Evolutionary conservation across 1,140 invertebrate genomes (phyloP).

Genomic region (Anastrepha obliqua): DNA sequence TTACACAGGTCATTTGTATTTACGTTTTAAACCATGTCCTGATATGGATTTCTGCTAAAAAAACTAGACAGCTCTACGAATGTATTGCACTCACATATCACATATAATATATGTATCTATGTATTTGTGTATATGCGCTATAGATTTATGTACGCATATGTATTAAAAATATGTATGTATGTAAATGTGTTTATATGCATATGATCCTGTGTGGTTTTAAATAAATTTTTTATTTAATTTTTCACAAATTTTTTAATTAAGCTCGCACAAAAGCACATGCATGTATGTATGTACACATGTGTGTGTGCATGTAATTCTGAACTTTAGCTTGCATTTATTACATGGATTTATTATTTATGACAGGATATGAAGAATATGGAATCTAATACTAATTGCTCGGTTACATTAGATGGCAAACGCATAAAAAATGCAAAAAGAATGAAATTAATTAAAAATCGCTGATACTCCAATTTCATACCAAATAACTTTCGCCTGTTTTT

Average conservation of each 20-base stretch:
- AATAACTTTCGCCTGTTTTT: background rate
- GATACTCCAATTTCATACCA: background rate
- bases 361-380: constrained; percentile 33
- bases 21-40: background rate
- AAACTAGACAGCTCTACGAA: background rate
- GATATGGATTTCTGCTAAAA: background rate
- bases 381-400: constrained; percentile 19
- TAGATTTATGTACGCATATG: background rate
- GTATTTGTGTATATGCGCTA: background rate
- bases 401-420: background rate
- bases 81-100: background rate
- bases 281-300: too few relatives aligned
- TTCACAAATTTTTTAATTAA: background rate
- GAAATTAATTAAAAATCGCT: background rate
- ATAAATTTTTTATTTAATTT: constrained; percentile 30
- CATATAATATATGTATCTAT: background rate
- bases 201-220: constrained; percentile 11
- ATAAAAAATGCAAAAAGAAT: background rate
- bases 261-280: background rate
- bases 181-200: background rate
- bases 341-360: constrained; percentile 26
- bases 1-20: constrained; percentile 41
- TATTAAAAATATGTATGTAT: background rate
- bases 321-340: background rate
- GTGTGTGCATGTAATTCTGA: background rate